A percentile compares a stretch with the other conserved stretches of the same genome.
phyloP scores from a whole-genome alignment of 2,113 vertebrate species.

The Anarrhichthys ocellatus region DNA sequence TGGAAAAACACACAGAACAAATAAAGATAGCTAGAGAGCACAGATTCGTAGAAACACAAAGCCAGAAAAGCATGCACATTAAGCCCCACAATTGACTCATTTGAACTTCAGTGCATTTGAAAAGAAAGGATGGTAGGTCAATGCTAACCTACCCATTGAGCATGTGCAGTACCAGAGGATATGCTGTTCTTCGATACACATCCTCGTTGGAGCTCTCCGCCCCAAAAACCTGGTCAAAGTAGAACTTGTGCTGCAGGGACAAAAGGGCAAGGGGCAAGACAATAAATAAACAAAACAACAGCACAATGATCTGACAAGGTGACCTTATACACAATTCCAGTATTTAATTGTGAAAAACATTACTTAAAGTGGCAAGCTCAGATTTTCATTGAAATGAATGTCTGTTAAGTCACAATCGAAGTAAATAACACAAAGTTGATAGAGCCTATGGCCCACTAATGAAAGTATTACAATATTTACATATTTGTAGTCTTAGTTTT shows the following conservation, averaged over 20 bases:
- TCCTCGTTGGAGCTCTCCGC: conserved; percentile 89
- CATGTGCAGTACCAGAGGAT: conserved; percentile 92
- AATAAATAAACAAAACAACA: not conserved
- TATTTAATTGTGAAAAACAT: not conserved
- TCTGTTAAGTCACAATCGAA: not conserved
- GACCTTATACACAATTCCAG: not conserved
- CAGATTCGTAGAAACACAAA: not conserved
- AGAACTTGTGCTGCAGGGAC: conserved; percentile 92
- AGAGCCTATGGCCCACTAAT: not conserved
- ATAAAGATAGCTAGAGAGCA: not conserved
- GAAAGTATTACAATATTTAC: not conserved
- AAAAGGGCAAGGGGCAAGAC: not conserved
- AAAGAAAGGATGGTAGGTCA: not conserved
- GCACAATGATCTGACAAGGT: not conserved
- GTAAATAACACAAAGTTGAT: not conserved
- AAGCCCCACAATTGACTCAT: not conserved
- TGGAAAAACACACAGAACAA: conserved; percentile 32
- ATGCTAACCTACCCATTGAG: conserved; percentile 86
- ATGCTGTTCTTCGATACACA: conserved; percentile 90
- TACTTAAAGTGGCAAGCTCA: not conserved
- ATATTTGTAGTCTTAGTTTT: not conserved
- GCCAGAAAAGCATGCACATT: not conserved
- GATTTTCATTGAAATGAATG: not conserved
- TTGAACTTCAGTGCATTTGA: not conserved
- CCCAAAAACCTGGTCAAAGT: conserved; percentile 94